These are phyloP conservation scores for Cosmorhoe ocellata DNA, from an alignment of 2,888 invertebrate species.

Conservation along the genomic window DNA sequence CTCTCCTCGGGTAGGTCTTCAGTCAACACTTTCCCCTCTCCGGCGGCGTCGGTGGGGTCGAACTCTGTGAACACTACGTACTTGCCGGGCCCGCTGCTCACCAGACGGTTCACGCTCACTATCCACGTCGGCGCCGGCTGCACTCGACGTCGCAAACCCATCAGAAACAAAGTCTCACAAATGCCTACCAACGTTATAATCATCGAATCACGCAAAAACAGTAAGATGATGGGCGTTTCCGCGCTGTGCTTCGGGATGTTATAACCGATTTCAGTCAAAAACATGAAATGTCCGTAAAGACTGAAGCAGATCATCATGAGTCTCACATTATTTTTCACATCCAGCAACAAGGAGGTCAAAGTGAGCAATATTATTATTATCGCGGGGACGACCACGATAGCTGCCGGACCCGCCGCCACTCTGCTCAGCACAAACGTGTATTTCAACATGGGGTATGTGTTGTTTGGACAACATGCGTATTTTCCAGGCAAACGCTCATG, in stretches of 20 bases:
- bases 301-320: constrained; percentile 81
- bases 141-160: constrained; percentile 54
- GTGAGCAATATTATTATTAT: constrained; percentile 81
- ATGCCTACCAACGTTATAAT: constrained; percentile 61
- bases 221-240: constrained; percentile 80
- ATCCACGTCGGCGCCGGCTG: constrained; percentile 63
- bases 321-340: constrained; percentile 81
- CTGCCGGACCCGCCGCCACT: constrained; percentile 80
- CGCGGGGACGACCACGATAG: constrained; percentile 81
- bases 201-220: constrained; percentile 74
- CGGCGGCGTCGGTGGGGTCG: constrained; percentile 53
- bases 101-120: constrained; percentile 52
- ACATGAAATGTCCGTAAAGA: constrained; percentile 83
- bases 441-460: constrained; percentile 83
- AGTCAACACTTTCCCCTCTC: constrained; percentile 48
- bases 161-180: constrained; percentile 61
- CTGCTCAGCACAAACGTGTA: constrained; percentile 82
- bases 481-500: constrained; percentile 71
- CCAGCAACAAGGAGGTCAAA: constrained; percentile 80
- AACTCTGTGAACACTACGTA: constrained; percentile 74
- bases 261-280: constrained; percentile 83
- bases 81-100: constrained; percentile 61
- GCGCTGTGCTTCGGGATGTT: constrained; percentile 83
- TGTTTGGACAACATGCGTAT: constrained; percentile 80
- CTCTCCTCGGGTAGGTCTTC: constrained; percentile 43